These are phyloP conservation scores for Terrapene triunguis DNA, from an alignment of 2,113 vertebrate species.

Conservation along the genomic window DNA sequence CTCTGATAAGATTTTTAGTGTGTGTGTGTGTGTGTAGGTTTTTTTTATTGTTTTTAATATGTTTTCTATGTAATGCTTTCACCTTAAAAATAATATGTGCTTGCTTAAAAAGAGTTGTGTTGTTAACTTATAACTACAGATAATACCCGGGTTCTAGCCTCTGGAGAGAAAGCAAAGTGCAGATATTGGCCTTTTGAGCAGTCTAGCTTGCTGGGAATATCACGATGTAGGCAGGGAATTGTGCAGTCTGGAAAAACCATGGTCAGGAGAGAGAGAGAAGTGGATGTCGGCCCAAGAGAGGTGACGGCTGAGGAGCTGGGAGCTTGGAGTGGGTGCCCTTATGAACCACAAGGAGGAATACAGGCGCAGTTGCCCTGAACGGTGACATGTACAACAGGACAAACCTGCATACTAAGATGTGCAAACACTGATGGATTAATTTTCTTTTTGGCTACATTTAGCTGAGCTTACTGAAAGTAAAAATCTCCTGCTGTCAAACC, in stretches of 20 bases:
- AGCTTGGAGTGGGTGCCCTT: not conserved
- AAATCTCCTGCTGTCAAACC: not conserved
- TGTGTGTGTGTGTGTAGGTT: not conserved
- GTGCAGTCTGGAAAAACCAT: not conserved
- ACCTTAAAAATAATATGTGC: not conserved
- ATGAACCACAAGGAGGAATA: not conserved
- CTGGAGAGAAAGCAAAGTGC: not conserved
- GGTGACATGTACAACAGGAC: not conserved
- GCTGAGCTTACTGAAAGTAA: not conserved
- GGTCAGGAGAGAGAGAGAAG: not conserved
- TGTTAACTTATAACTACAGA: not conserved
- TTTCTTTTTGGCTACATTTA: not conserved
- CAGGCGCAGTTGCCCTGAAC: not conserved
- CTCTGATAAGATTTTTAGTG: not conserved
- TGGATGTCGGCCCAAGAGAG: not conserved
- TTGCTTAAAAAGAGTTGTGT: not conserved
- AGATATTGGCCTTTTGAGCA: not conserved
- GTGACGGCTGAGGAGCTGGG: not conserved
- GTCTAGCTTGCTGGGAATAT: not conserved
- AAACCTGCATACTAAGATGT: not conserved
- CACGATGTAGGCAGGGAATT: not conserved
- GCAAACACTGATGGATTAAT: not conserved
- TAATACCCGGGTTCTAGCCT: not conserved
- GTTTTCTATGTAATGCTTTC: not conserved
- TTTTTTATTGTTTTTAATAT: not conserved